Conservation (phyloP, 2,797 vertebrate genomes). For the Catostomus latipinnis region DNA sequence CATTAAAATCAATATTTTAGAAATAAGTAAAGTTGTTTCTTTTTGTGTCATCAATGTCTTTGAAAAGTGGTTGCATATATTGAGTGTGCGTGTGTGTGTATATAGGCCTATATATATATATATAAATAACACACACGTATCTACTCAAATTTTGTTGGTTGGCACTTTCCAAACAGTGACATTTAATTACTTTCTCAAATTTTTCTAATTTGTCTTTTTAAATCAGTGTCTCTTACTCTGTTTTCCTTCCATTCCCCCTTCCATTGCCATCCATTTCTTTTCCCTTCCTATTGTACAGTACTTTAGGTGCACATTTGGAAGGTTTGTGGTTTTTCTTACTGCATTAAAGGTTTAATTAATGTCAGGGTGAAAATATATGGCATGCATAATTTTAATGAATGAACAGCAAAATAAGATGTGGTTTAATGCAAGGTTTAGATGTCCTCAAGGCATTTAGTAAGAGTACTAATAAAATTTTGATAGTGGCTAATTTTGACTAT, state of each 20-base stretch:
- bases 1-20: not conserved
- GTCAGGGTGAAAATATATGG: conserved; percentile 1
- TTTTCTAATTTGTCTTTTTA: not conserved
- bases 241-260: not conserved
- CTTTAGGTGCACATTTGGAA: conserved; percentile 11
- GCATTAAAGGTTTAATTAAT: conserved; percentile 27
- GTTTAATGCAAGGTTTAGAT: conserved; percentile 16
- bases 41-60: too few species aligned
- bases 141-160: not conserved
- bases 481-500: conserved; percentile 56
- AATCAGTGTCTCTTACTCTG: not conserved
- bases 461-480: conserved; percentile 48
- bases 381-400: conserved; percentile 16
- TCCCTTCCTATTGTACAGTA: not conserved
- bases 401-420: conserved; percentile 27
- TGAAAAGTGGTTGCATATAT: not conserved
- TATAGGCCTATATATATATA: too few species aligned
- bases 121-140: not conserved
- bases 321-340: conserved; percentile 11
- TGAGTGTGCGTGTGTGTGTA: not conserved
- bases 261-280: not conserved
- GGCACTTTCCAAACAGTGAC: not conserved
- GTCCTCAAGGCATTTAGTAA: conserved; percentile 37
- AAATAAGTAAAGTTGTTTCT: too few species aligned
- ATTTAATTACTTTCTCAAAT: not conserved